phyloP scores from a whole-genome alignment of 1,140 invertebrate genomes.

The Hesperophylax magnus region DNA sequence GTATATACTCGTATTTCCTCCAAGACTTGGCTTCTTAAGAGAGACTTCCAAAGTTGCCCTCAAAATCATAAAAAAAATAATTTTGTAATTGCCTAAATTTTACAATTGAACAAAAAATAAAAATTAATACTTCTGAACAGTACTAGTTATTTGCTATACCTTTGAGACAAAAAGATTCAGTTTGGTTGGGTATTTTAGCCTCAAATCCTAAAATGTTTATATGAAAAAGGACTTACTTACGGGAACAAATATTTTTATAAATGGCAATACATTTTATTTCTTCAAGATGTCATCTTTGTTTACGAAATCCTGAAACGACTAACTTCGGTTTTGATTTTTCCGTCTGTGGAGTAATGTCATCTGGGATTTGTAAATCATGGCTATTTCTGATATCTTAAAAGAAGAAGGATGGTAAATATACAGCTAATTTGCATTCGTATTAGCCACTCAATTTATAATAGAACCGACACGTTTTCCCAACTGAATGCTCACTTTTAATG shows the following conservation, averaged over 20 bases:
- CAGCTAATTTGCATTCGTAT: background rate
- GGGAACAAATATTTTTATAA: background rate
- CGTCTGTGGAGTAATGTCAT: slow-evolving; percentile 48
- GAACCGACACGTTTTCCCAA: background rate
- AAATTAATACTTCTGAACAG: too few relatives aligned
- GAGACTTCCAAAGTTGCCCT: too few relatives aligned
- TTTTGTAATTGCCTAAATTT: too few relatives aligned
- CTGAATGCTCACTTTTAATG: slow-evolving; percentile 50
- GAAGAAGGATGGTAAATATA: slow-evolving; percentile 74
- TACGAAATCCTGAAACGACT: background rate
- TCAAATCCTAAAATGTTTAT: too few relatives aligned
- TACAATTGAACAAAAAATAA: too few relatives aligned
- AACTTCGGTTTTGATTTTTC: slow-evolving; percentile 42
- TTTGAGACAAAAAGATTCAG: too few relatives aligned
- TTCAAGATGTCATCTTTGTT: slow-evolving; percentile 33
- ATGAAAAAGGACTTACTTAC: background rate
- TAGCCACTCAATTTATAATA: background rate
- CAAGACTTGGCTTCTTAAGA: too few relatives aligned
- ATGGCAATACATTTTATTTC: slow-evolving; percentile 21
- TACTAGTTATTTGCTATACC: too few relatives aligned
- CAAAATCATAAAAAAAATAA: too few relatives aligned
- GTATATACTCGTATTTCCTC: too few relatives aligned
- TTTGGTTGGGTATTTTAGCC: too few relatives aligned
- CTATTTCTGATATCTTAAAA: slow-evolving; percentile 66
- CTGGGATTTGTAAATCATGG: slow-evolving; percentile 42